phyloP scores from a whole-genome alignment of 2,888 invertebrate species.

The Cosmorhoe ocellata region DNA sequence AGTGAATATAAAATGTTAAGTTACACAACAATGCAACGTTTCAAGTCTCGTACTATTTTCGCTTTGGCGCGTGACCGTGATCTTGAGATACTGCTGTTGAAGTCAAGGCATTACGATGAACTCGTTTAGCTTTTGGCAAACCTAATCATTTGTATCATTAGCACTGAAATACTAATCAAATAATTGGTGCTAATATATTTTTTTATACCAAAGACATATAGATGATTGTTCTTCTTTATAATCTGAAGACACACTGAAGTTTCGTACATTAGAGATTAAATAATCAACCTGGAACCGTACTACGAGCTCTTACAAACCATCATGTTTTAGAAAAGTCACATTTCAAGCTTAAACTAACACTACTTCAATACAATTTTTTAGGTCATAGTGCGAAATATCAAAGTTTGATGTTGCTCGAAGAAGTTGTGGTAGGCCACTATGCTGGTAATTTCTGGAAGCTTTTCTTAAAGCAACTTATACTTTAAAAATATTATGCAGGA shows the following conservation, averaged over 20 bases:
- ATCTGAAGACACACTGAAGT: too few relatives aligned
- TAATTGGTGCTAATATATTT: neutral
- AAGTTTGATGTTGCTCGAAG: too few relatives aligned
- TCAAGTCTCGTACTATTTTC: slow-evolving; percentile 23
- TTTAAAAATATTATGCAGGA: slow-evolving; percentile 2
- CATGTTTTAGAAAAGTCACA: too few relatives aligned
- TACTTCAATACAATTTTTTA: too few relatives aligned
- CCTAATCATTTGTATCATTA: slow-evolving; percentile 17
- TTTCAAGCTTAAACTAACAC: too few relatives aligned
- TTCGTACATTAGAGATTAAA: too few relatives aligned
- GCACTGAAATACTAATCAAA: neutral
- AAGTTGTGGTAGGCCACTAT: too few relatives aligned
- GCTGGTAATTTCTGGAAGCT: neutral
- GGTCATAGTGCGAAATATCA: too few relatives aligned
- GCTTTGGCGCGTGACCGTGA: slow-evolving; percentile 32
- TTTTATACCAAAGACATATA: neutral
- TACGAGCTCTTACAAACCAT: too few relatives aligned
- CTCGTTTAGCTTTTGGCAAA: slow-evolving; percentile 23
- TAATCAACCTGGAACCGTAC: too few relatives aligned
- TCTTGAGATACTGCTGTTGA: slow-evolving; percentile 29
- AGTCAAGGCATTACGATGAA: slow-evolving; percentile 37
- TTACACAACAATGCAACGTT: slow-evolving; percentile 15
- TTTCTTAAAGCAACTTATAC: neutral
- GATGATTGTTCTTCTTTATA: neutral
- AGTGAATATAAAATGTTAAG: slow-evolving; percentile 9